These are phyloP conservation scores for Phymanthus crucifer DNA, from an alignment of 92 coral and sea anemone species.

Conservation along the genomic window DNA sequence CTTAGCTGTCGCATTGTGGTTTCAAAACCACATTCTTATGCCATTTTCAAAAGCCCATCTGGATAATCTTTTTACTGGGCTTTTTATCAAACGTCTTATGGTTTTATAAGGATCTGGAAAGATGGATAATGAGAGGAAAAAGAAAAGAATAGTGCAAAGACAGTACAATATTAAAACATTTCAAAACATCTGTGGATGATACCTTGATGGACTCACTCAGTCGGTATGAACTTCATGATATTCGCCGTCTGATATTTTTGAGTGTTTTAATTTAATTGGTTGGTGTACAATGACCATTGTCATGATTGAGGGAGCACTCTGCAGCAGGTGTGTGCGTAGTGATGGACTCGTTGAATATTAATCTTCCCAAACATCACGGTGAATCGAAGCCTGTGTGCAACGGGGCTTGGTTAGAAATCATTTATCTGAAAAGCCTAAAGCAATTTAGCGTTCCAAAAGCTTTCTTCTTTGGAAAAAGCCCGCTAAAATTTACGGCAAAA, in stretches of 20 bases:
- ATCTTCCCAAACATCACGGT: background rate
- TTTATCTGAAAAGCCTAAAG: background rate
- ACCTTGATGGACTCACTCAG: no score
- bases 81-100: background rate
- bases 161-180: background rate
- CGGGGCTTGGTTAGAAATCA: background rate
- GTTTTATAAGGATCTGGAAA: background rate
- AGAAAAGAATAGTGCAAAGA: background rate
- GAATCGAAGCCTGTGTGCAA: background rate
- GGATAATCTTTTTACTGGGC: background rate
- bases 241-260: background rate
- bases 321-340: slow-evolving; percentile 23
- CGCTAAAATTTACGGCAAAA: background rate
- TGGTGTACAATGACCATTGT: slow-evolving; percentile 23
- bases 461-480: background rate
- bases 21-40: background rate
- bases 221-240: background rate
- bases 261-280: slow-evolving; percentile 19
- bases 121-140: background rate
- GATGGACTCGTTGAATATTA: slow-evolving; percentile 29
- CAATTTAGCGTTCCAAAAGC: background rate
- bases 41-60: background rate
- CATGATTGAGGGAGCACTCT: background rate
- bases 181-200: background rate
- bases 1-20: slow-evolving; percentile 1